Evolutionary conservation across 2,888 invertebrate genomes (phyloP).

Genomic region (Ecliptopera silaceata): DNA sequence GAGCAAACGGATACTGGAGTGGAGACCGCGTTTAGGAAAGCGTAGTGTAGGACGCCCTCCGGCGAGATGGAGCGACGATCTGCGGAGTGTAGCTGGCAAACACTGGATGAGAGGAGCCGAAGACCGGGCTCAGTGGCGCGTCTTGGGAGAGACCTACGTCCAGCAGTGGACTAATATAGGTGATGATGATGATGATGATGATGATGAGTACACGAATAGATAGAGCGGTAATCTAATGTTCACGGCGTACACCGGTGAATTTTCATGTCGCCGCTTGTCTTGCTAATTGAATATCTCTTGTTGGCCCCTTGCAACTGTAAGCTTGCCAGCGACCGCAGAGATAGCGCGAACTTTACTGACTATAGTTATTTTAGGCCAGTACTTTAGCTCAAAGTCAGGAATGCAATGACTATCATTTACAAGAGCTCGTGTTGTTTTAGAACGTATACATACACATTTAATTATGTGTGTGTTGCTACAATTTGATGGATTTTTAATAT

Average conservation of each 20-base stretch:
- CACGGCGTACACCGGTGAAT: background rate
- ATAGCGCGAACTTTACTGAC: background rate
- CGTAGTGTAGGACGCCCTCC: no score
- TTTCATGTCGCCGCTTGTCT: conserved; percentile 2
- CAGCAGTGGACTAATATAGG: no score
- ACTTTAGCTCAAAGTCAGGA: background rate
- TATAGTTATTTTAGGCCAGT: background rate
- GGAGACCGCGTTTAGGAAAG: no score
- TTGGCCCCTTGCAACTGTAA: background rate
- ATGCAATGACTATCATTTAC: background rate
- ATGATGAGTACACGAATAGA: background rate
- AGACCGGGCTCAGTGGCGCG: no score
- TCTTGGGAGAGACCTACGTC: no score
- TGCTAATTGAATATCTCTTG: conserved; percentile 11
- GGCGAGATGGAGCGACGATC: no score
- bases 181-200: no score
- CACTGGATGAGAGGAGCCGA: no score
- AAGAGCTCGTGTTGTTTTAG: background rate
- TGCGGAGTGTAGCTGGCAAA: no score
- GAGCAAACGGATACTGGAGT: no score
- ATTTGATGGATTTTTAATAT: no score
- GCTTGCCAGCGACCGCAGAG: conserved; percentile 9
- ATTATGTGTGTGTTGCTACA: no score
- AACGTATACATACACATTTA: background rate
- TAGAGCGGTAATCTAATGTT: background rate